phyloP scores from a whole-genome alignment of 1,140 invertebrate genomes.

The Luehdorfia chinensis region DNA sequence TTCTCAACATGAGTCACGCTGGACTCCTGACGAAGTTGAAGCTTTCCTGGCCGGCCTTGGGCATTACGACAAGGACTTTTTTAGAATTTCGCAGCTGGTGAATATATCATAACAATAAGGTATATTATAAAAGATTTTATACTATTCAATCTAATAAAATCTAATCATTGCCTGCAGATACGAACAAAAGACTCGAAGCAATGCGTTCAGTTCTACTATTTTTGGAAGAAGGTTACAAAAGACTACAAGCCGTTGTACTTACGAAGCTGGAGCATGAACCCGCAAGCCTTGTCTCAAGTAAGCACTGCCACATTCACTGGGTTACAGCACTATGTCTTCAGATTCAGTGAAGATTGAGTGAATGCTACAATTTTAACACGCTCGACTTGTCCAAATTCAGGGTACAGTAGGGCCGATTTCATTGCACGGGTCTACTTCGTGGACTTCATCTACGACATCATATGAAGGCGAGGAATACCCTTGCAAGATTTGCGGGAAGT shows the following conservation, averaged over 20 bases:
- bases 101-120: constrained; percentile 23
- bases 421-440: constrained; percentile 32
- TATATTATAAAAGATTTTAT: neutral
- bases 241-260: constrained; percentile 81
- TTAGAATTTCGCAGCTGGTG: constrained; percentile 91
- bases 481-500: constrained; percentile 99
- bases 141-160: neutral
- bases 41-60: constrained; percentile 91
- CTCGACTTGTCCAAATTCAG: constrained; percentile 56
- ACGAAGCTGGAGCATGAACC: constrained; percentile 57
- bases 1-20: constrained; percentile 87
- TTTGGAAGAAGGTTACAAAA: constrained; percentile 97
- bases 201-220: constrained; percentile 98
- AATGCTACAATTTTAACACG: constrained; percentile 34
- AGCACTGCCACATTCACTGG: constrained; percentile 53
- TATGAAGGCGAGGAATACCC: constrained; percentile 83
- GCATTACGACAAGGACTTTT: constrained; percentile 96
- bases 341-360: constrained; percentile 48
- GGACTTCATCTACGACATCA: constrained; percentile 58
- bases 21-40: constrained; percentile 92
- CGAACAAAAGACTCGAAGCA: constrained; percentile 93
- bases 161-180: constrained; percentile 78
- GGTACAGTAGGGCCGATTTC: constrained; percentile 52
- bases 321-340: constrained; percentile 60
- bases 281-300: constrained; percentile 52